Conservation (phyloP, 2,888 invertebrate species). For the Erebia ligea region DNA sequence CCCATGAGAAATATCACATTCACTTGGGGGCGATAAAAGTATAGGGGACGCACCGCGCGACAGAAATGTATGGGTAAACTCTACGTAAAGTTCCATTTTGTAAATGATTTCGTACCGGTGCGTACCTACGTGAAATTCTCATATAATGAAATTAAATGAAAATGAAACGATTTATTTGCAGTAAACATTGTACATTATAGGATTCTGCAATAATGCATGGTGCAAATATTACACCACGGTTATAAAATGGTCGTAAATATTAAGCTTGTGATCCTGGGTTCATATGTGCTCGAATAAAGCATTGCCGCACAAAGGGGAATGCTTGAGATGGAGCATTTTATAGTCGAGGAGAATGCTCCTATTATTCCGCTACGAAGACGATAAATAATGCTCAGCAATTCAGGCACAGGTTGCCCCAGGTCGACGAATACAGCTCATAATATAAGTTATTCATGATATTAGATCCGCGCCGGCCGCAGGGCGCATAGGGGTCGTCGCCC, state of each 20-base stretch:
- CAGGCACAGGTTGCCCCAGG: constrained; percentile 72
- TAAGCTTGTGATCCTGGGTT: not conserved
- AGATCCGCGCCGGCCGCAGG: constrained; percentile 57
- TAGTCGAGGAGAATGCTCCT: constrained; percentile 27
- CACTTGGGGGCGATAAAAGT: constrained; percentile 60
- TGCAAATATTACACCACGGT: constrained; percentile 21
- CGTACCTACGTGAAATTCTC: not conserved
- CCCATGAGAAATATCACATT: constrained; percentile 71
- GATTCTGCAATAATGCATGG: not conserved
- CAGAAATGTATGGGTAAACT: constrained; percentile 48
- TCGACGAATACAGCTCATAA: constrained; percentile 63
- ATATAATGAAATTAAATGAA: constrained; percentile 4
- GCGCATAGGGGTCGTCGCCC: constrained; percentile 67
- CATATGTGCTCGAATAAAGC: constrained; percentile 15
- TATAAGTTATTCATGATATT: constrained; percentile 75
- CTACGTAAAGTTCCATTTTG: constrained; percentile 6
- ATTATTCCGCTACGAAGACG: constrained; percentile 30
- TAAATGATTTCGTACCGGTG: not conserved
- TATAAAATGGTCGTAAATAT: constrained; percentile 15
- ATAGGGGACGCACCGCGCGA: constrained; percentile 53
- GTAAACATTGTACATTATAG: too few relatives aligned
- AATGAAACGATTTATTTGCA: too few relatives aligned
- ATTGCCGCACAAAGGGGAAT: constrained; percentile 11
- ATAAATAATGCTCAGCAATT: constrained; percentile 42
- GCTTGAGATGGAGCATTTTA: constrained; percentile 19